Evolutionary conservation across 2,113 vertebrate species (phyloP), one percentile per base, ranked within the genome.

Genomic region (Echinops telfairi): DNA sequence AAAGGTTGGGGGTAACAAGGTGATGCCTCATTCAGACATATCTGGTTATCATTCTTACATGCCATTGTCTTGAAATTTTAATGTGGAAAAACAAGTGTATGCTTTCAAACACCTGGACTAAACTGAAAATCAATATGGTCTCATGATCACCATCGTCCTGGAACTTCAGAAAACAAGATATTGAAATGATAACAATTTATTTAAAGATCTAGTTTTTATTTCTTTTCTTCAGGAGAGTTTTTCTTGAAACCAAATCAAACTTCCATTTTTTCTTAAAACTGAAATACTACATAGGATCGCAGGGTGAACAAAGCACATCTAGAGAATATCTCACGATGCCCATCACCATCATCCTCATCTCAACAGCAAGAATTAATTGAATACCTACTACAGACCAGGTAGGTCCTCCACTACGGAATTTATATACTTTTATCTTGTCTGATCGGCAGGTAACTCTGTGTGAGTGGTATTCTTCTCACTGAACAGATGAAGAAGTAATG

Each of bases 81-180:
- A 73, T 60, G 68, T 62, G 23, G 40, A 77, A 79, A 94, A 86
- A 40, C 12, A 81, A 78, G 40, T 57, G 0, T 47, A 83, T 90
- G 57, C 58, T 40, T 88, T 60, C 36, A 79, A 79, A 93, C 68
- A 71, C 53, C 36, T 80, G 47, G 82, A 64, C 23, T 66, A 29
- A 60, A 81, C 38, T 93, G 76, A 86, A 88, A 88, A 78, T 88
- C 89, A 86, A 23, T 71, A 58, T 68, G 22, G n/a, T 25, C 15
- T 38, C 40, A 83, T 80, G 36, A 62, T 80, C 57, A 83, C 71
- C 66, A 75, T 43, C 80, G 60, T 90, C 40, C 38, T 11, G 73
- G 89, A 66, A 43, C 23, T 23, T 16, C n/a, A n/a, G 57, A 79
- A 57, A 58, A 68, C 25, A 80, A 77, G 19, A 36, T 53, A 92